Evolutionary conservation across 1,140 invertebrate species (phyloP), one percentile per base, ranked within the genome.

Genomic region (Gryon sp.): DNA sequence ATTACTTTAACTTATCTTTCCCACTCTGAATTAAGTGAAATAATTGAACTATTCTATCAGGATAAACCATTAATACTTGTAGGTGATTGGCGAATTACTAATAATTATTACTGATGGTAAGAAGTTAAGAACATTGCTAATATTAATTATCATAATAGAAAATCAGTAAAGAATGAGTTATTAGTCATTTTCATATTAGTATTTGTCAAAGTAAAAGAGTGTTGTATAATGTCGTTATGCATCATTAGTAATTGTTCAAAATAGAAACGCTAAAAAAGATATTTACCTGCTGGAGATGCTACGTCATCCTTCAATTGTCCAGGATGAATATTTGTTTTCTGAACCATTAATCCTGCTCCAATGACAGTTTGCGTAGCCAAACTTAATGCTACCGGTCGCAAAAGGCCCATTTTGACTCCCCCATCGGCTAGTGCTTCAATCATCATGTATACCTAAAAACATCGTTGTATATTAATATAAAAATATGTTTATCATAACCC

Each of bases 341-440:
- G 88, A 15, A 94, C 93, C 97, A 98, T 94, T 83, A 93, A 87
- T 69, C 92, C 96, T 7, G 96, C 92, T 0, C 98, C 98, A 26
- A 96, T 85, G 9, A 99, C 93, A 0, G 96, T 98, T 87, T 98
- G 96, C 0, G 97, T 93, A 0, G 97, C 97, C 36, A 99, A 86
- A 77, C 93, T 92, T 16, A 95, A 92, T 0, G 98, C 94, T 15
- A 98, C 81, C 76, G 96, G 94, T 40, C 98, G 88, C 0, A 96
- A 94, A 26, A 99, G 89, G 3, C 98, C 98, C 93, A 98, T 97
- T 82, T 95, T 95, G 0, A 99, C 97, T 0, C 93, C 97, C 15
- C 96, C 97, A 85, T 99, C 97, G 0, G 97, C 93, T 66, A 99
- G 84, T 1, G 96, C 94, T 87, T 96, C 94, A 72, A 95, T 95